A percentile compares a stretch with the other conserved stretches of the same genome.
These are phyloP conservation scores for Euphonia xanthogaster DNA, from an alignment of 2,797 vertebrate species.

Conservation along the genomic window DNA sequence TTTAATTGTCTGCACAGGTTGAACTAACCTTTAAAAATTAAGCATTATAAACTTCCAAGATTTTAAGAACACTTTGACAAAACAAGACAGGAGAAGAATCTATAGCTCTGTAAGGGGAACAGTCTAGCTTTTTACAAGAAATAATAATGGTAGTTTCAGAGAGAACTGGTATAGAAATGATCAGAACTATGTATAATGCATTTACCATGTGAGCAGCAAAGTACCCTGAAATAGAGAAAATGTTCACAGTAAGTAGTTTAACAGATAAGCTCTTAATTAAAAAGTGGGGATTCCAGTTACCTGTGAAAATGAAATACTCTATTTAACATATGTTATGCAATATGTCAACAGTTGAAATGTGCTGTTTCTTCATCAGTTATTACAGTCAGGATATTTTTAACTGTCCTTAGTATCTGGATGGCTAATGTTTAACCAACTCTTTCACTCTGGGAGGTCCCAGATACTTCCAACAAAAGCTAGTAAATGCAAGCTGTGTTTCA, in stretches of 20 bases:
- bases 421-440: constrained; percentile 42
- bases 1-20: not conserved
- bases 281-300: constrained; percentile 41
- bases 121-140: not conserved
- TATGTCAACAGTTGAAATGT: not conserved
- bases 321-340: constrained; percentile 41
- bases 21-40: not conserved
- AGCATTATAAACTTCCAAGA: not conserved
- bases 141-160: not conserved
- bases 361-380: constrained; percentile 8
- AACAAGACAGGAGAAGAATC: not conserved
- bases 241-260: constrained; percentile 25
- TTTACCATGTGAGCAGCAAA: constrained; percentile 8
- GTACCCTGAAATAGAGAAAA: constrained; percentile 28
- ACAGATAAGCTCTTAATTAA: constrained; percentile 64
- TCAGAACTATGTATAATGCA: not conserved
- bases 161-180: not conserved
- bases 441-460: not conserved
- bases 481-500: not conserved
- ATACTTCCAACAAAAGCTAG: not conserved
- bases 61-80: not conserved
- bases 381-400: constrained; percentile 38
- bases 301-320: constrained; percentile 20
- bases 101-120: not conserved
- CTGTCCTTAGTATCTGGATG: not conserved